Evolutionary conservation across 2,888 invertebrate genomes (phyloP).

Genomic region (Leucophenga maculata): DNA sequence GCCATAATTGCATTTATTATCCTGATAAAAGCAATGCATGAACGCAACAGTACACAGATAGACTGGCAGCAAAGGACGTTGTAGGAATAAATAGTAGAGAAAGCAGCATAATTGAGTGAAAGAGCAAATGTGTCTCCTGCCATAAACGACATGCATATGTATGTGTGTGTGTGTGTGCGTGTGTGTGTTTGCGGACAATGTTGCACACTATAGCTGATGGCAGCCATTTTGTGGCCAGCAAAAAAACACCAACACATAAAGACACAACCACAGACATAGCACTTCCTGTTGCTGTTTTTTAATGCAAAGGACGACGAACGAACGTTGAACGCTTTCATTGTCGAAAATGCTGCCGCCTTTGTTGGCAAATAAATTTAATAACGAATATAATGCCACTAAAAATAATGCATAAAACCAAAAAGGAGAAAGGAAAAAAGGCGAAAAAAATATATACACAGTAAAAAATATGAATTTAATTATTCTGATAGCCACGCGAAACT

Average conservation of each 20-base stretch:
- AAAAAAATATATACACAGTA: constrained; percentile 15
- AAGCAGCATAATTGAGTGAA: constrained; percentile 8
- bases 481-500: constrained; percentile 10
- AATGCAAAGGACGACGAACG: not conserved
- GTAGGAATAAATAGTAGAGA: not conserved
- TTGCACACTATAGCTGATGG: constrained; percentile 38
- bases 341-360: constrained; percentile 44
- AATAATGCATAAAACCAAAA: constrained; percentile 50
- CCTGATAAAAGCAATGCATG: constrained; percentile 59
- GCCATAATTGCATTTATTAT: constrained; percentile 68
- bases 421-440: constrained; percentile 37
- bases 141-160: constrained; percentile 3
- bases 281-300: constrained; percentile 23
- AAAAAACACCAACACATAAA: not conserved
- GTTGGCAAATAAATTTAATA: constrained; percentile 66
- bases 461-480: constrained; percentile 19
- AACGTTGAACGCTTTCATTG: constrained; percentile 28
- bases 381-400: constrained; percentile 61
- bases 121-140: constrained; percentile 23
- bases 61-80: constrained; percentile 19
- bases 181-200: too few species aligned
- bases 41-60: constrained; percentile 22
- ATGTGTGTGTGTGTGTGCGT: too few species aligned
- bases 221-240: constrained; percentile 53
- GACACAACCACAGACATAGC: not conserved